A percentile compares a stretch with the other conserved stretches of the same genome.
phyloP scores from a whole-genome alignment of 2,113 vertebrate genomes.

The Zosterops borbonicus region DNA sequence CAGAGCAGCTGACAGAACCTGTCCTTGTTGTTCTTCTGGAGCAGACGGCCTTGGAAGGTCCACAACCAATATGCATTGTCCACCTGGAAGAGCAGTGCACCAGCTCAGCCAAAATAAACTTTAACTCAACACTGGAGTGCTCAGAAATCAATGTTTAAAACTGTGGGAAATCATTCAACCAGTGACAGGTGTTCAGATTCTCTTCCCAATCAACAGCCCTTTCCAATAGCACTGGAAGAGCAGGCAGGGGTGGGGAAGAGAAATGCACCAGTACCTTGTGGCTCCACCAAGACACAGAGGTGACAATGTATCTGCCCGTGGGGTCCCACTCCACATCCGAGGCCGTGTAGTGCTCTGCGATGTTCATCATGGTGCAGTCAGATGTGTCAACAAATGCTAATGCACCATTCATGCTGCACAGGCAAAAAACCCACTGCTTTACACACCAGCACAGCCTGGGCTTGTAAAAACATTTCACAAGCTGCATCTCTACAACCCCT shows the following conservation, averaged over 20 bases:
- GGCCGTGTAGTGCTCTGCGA: constrained; percentile 96
- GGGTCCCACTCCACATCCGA: constrained; percentile 98
- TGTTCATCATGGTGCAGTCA: constrained; percentile 99
- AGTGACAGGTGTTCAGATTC: background rate
- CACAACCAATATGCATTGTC: constrained; percentile 99
- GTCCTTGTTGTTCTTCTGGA: constrained; percentile 98
- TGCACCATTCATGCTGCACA: constrained; percentile 93
- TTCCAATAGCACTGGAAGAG: background rate
- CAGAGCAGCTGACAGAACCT: constrained; percentile 97
- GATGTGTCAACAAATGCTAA: constrained; percentile 96
- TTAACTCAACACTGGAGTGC: background rate
- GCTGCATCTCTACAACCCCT: background rate
- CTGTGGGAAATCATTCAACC: accelerated
- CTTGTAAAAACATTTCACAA: background rate
- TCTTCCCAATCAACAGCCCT: background rate
- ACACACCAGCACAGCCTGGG: background rate
- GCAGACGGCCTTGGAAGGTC: constrained; percentile 97
- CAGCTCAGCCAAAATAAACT: background rate
- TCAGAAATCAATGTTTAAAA: background rate
- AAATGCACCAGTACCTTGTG: constrained; percentile 82
- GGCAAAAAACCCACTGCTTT: background rate
- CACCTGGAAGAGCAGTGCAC: constrained; percentile 76
- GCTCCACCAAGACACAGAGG: constrained; percentile 99
- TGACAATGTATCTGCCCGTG: constrained; percentile 92
- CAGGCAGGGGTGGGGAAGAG: background rate